Base-by-base conservation (phyloP, 1,140 invertebrate species). In the Aphidius ervi region DNA sequence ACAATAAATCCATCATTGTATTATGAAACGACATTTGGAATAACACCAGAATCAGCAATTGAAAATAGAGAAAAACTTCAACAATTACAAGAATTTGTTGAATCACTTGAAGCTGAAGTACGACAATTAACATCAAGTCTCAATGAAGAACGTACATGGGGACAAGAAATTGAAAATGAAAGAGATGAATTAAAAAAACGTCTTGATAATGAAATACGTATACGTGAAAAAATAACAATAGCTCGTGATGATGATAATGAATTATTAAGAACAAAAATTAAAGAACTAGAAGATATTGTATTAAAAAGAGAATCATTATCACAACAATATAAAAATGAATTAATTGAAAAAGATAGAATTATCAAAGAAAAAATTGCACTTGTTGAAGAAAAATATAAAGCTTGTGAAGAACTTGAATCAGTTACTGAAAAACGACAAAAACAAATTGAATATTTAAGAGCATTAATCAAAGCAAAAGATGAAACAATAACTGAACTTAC, bases 241-340 rank as follows among this genome's bases (percentile, higher is more conserved):
- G 70, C 77, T n/a, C 73, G 63, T 57, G 63, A 72, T 39, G 60
- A 31, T 5, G 76, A 76, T 40, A 68, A 75, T 3, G 72, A 78
- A 5, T 48, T 49, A 6, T 37, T 77, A 8, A 62, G 75, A 9
- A 68, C 72, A 20, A 70, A 68, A 43, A 63, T 80, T 3, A 71
- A 71, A 59, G 75, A 79, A 37, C 62, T 84, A 45, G 77, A 82
- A 16, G 77, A 81, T 10, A 73, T 81, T 46, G 69, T 74, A 5
- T 65, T 76, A 5, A 78, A 66, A 56, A 71, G 66, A 31, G 76
- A 80, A 8, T 68, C 64, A 40, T 7, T 64, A 6, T 46, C 70
- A 3, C 74, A 79, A 46, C 74, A 78, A 39, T 67, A 70, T 7
- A 72, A 67, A 56, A 75, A 70, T 45, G 74, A 80, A 46, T 56